Conservation (phyloP, 2,888 invertebrate species). For the Macroteleia sp. region DNA sequence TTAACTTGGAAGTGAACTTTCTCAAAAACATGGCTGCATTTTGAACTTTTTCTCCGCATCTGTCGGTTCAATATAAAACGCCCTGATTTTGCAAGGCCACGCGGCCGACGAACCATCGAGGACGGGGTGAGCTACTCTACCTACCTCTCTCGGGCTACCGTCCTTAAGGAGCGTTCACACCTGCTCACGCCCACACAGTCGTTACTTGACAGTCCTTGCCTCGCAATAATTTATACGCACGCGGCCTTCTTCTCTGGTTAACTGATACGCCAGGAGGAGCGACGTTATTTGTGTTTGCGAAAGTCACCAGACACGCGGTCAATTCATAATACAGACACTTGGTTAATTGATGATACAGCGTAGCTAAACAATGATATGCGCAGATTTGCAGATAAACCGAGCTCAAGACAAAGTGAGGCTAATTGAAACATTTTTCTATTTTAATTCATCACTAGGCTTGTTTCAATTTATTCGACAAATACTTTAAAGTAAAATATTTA, state of each 20-base stretch:
- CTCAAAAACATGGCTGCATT: neutral
- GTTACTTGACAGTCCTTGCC: conserved; percentile 60
- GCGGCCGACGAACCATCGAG: conserved; percentile 79
- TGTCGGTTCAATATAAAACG: conserved; percentile 62
- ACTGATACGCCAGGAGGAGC: conserved; percentile 50
- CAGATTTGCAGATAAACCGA: too few species aligned
- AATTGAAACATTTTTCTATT: too few species aligned
- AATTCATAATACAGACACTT: conserved; percentile 35
- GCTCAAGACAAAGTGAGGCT: too few species aligned
- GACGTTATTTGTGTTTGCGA: conserved; percentile 48
- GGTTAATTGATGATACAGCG: conserved; percentile 22
- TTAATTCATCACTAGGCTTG: too few species aligned
- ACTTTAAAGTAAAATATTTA: too few species aligned
- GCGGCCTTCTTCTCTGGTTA: conserved; percentile 70
- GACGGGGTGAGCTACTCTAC: conserved; percentile 76
- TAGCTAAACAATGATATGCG: neutral
- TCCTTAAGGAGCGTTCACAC: conserved; percentile 75
- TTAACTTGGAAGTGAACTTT: neutral
- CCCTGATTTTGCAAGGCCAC: conserved; percentile 73
- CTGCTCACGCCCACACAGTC: conserved; percentile 62
- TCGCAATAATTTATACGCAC: conserved; percentile 72
- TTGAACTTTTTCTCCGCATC: conserved; percentile 48
- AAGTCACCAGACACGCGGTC: conserved; percentile 45
- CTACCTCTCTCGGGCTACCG: conserved; percentile 61
- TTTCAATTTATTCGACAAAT: neutral